These are phyloP conservation scores for Quiscalus mexicanus DNA, from an alignment of 2,113 vertebrate genomes.

Conservation along the genomic window DNA sequence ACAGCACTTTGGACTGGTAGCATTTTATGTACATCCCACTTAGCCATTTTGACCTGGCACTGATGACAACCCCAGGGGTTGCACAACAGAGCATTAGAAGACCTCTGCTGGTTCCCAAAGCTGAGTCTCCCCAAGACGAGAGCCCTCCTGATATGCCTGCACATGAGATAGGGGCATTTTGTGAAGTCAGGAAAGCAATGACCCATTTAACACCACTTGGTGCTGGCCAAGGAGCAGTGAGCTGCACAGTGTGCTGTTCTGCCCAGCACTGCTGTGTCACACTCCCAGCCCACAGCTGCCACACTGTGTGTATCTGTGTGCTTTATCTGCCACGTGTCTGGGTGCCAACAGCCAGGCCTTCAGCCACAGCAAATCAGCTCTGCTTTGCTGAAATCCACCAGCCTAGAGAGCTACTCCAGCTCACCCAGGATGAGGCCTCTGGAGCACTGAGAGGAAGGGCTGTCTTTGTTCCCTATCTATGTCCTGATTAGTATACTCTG, in stretches of 20 bases:
- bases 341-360: neutral
- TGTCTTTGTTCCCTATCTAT: neutral
- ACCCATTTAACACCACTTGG: neutral
- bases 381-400: neutral
- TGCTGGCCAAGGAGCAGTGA: neutral
- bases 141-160: neutral
- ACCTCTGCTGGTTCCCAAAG: neutral
- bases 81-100: neutral
- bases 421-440: neutral
- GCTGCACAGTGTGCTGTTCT: neutral
- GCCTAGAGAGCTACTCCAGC: neutral
- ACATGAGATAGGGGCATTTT: neutral
- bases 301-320: accelerated
- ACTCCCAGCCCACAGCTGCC: neutral
- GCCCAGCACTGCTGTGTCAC: neutral
- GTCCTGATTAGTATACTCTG: neutral
- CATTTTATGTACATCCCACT: neutral
- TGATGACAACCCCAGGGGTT: neutral
- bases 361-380: neutral
- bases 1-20: neutral
- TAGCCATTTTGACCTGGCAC: neutral
- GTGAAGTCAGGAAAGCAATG: neutral
- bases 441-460: neutral
- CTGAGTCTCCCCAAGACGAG: neutral
- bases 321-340: neutral